Evolutionary conservation across 2,797 vertebrate species (phyloP).

Genomic region (Acanthis flammea): DNA sequence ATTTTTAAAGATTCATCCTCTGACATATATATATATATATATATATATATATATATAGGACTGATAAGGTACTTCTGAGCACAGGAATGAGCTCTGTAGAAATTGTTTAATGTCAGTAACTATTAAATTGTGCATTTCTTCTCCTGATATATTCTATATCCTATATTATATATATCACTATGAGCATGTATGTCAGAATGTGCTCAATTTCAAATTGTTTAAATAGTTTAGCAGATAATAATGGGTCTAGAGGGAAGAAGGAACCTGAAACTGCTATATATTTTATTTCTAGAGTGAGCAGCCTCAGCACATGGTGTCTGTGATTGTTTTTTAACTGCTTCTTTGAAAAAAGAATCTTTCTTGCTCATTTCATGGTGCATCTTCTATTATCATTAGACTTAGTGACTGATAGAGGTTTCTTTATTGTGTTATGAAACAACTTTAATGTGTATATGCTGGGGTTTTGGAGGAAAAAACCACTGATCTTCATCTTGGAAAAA

Average conservation of each 20-base stretch:
- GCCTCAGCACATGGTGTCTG: neutral
- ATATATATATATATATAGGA: neutral
- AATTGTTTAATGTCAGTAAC: neutral
- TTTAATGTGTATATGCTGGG: neutral
- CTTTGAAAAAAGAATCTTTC: neutral
- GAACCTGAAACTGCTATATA: neutral
- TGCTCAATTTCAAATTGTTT: neutral
- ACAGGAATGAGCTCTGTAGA: neutral
- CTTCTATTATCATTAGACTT: neutral
- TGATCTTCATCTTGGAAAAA: constrained; percentile 46
- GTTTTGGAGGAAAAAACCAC: constrained; percentile 35
- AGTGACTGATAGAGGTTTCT: constrained; percentile 7
- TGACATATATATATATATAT: neutral
- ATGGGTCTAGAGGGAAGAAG: neutral
- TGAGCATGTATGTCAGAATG: neutral
- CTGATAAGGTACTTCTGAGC: neutral
- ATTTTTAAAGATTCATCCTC: neutral
- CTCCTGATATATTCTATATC: neutral
- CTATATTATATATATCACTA: neutral
- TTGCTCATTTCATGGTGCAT: neutral
- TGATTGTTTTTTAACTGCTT: neutral
- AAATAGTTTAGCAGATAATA: neutral
- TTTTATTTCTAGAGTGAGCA: neutral
- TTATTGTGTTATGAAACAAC: constrained; percentile 40
- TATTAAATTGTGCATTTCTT: neutral